Base-by-base conservation (phyloP, 2,797 vertebrate species). In the Smutsia gigantea region DNA sequence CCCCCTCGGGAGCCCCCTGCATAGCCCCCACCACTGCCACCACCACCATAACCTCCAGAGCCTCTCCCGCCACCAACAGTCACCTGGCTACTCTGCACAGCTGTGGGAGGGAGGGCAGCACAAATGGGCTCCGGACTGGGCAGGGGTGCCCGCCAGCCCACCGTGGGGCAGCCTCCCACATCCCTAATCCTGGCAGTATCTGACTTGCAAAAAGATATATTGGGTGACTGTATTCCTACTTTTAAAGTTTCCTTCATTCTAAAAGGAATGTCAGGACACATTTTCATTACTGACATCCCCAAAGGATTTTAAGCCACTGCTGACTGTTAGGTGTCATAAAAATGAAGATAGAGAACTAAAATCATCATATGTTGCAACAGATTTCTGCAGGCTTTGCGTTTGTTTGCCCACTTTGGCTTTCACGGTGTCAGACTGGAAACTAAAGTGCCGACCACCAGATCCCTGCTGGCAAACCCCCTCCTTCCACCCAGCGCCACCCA, bases 21-120 rank as follows among this genome's bases (percentile, higher is more conserved):
- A 31, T 89, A 93, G 29, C 71, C 29, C 37, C 46, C 46, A 46
- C 46, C 46, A 12, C 10, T 46, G 1, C 55, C 21, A 27, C 71
- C 0, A 27, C 37, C 12, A 3, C 93, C 49, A 4, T 68, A 29
- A 21, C 75, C 34, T 25, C 83, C 63, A 11, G 57, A 85, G 59
- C 81, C 74, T 5, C 69, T 1, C 2, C 94, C 34, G 12, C 91
- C 91, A 1, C 87, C 12, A 46, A 75, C 31, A 3, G 92, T 84
- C 31, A 95, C 90, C 66, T 96, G 96, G 71, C 97, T 98, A 87
- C 94, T 97, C 21, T 46, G 46, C 46, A 46, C 46, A 46, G 79
- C 90, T 92, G 79, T 21, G 0, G 17, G 39, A 13, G 5, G 74
- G 23, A 82, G 23, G 11, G 15, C 53, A 29, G 23, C 12, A 14